Percentiles rank a stretch among this genome's conserved stretches.
phyloP scores from a whole-genome alignment of 2,797 vertebrate genomes.

The Sylvia borin region DNA sequence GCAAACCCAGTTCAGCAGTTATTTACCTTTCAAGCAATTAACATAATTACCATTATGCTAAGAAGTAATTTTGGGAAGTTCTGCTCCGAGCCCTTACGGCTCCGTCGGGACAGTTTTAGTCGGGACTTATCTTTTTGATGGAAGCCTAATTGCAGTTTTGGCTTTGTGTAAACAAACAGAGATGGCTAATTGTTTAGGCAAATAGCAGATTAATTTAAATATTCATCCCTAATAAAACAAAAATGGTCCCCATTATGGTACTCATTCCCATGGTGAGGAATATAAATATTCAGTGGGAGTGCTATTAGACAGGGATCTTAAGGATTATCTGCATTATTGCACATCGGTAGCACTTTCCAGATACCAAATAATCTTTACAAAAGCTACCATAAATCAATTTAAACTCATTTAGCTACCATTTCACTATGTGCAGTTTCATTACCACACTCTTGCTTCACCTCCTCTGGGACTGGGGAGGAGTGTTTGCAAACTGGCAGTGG shows the following conservation, averaged over 20 bases:
- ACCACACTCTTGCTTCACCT: conserved; percentile 76
- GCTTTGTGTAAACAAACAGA: conserved; percentile 80
- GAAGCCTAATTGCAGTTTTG: conserved; percentile 85
- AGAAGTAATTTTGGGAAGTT: conserved; percentile 82
- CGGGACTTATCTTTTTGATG: conserved; percentile 82
- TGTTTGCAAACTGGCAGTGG: conserved; percentile 70
- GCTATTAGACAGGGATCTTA: conserved; percentile 80
- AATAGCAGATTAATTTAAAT: conserved; percentile 89
- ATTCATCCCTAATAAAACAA: conserved; percentile 85
- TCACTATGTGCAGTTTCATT: conserved; percentile 80
- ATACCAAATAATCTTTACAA: conserved; percentile 79
- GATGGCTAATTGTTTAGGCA: conserved; percentile 85
- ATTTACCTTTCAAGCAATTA: conserved; percentile 86
- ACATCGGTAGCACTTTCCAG: conserved; percentile 79
- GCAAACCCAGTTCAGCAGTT: conserved; percentile 77
- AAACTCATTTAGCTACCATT: conserved; percentile 83
- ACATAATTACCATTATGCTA: conserved; percentile 82
- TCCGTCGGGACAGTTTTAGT: conserved; percentile 80
- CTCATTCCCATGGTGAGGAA: conserved; percentile 78
- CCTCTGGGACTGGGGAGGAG: conserved; percentile 69
- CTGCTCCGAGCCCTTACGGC: conserved; percentile 74
- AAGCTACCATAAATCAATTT: conserved; percentile 82
- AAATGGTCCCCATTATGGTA: conserved; percentile 82
- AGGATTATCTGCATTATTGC: conserved; percentile 79
- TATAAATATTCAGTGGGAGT: conserved; percentile 82